Evolutionary conservation across 1,140 invertebrate species (phyloP).

Genomic region (Eulimnadia texana): DNA sequence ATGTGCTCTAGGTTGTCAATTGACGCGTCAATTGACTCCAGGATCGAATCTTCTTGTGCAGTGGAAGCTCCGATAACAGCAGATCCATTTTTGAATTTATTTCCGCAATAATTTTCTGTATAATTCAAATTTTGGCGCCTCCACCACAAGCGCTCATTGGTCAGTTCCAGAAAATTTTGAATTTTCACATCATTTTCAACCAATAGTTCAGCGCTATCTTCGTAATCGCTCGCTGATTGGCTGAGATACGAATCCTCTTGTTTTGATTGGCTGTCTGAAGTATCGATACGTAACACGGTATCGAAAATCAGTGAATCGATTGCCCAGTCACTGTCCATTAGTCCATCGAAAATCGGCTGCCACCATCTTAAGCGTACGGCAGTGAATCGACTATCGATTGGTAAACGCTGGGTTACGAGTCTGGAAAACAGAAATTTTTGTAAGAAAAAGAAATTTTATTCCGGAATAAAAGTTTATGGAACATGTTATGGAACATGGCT

Average conservation of each 20-base stretch:
- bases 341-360: conserved; percentile 27
- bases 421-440: neutral
- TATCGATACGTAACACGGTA: neutral
- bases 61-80: neutral
- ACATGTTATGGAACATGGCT: no score
- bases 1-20: neutral
- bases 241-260: neutral
- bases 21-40: conserved; percentile 20
- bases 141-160: neutral
- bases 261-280: neutral
- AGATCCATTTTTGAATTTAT: neutral
- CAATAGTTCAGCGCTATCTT: conserved; percentile 19
- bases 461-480: no score
- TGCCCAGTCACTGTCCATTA: conserved; percentile 30
- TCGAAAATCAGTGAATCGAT: conserved; percentile 32
- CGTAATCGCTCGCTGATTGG: neutral
- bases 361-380: conserved; percentile 31
- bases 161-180: neutral
- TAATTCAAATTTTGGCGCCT: neutral
- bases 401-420: conserved; percentile 20
- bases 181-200: neutral
- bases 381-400: conserved; percentile 24
- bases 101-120: neutral
- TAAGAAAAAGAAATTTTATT: no score
- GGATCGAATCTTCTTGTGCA: conserved; percentile 17